These are phyloP conservation scores for Eidolon helvum DNA, from an alignment of 2,113 vertebrate genomes.

Conservation along the genomic window DNA sequence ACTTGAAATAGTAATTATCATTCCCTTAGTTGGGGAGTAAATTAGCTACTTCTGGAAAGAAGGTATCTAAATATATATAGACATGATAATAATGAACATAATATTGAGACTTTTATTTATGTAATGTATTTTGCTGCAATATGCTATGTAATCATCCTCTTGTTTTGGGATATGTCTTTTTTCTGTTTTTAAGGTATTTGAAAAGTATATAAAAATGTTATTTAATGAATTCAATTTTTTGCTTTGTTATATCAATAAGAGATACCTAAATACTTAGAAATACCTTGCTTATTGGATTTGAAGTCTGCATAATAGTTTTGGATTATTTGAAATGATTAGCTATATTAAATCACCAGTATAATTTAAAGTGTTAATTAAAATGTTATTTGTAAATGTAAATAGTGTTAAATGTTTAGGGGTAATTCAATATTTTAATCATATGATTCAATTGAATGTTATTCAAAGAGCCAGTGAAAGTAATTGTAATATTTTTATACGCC, in stretches of 20 bases:
- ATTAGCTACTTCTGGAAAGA: background rate
- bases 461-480: background rate
- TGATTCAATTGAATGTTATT: background rate
- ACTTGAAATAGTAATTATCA: background rate
- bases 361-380: background rate
- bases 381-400: background rate
- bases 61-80: background rate
- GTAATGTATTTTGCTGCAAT: background rate
- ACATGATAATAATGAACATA: background rate
- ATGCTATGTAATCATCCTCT: background rate
- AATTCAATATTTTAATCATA: background rate
- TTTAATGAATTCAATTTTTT: background rate
- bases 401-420: background rate
- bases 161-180: background rate
- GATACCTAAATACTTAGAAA: background rate
- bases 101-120: background rate
- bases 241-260: background rate
- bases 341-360: background rate
- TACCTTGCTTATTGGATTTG: background rate
- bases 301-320: background rate
- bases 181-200: background rate
- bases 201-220: background rate
- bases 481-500: background rate
- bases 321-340: conserved; percentile 10
- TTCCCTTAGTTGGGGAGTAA: background rate